Evolutionary conservation across 2,888 invertebrate genomes (phyloP), one percentile per base, ranked within the genome.

Genomic region (Metalampra italica): DNA sequence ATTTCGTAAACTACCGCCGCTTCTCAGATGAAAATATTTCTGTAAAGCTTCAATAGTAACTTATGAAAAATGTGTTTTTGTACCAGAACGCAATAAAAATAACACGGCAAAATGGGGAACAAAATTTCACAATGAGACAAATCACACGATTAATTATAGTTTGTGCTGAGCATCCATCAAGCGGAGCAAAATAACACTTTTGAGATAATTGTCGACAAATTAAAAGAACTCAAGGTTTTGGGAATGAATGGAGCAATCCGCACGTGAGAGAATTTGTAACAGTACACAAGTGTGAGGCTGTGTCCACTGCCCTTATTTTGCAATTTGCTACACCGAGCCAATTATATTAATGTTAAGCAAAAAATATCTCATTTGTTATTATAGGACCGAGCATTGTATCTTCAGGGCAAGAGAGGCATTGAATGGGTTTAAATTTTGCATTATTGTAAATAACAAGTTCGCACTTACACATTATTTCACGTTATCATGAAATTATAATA

Each of bases 211-310:
- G 44, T 43, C 12, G 30, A 57, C 66, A 64, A 73, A 77, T 78
- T 76, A 75, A 64, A 75, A 75, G 59, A 57, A 73, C 64, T 66
- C 82, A 82, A 83, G 83, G 83, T 72, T 73, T 64, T 46, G 60
- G 56, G 62, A 61, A 60, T 50, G 51, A 56, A 47, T 80, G 67
- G 50, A 51, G 74, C 67, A 77, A 77, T 56, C 55, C 56, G 62
- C 60, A 68, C 75, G 80, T 78, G 82, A 78, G 81, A 82, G 66
- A 71, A 67, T 74, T 76, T 63, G 57, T 61, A 62, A 68, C 60
- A 57, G 55, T 57, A 60, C 54, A 52, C 46, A 54, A 47, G 54
- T 65, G 50, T 46, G 50, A 37, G 46, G 55, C 50, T 38, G 11
- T 52, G 49, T 45, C 50, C 50, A 56, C 45, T 62, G 62, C 62